Evolutionary conservation across 2,113 vertebrate species (phyloP).

Genomic region (Neolamprologus cancellatus): DNA sequence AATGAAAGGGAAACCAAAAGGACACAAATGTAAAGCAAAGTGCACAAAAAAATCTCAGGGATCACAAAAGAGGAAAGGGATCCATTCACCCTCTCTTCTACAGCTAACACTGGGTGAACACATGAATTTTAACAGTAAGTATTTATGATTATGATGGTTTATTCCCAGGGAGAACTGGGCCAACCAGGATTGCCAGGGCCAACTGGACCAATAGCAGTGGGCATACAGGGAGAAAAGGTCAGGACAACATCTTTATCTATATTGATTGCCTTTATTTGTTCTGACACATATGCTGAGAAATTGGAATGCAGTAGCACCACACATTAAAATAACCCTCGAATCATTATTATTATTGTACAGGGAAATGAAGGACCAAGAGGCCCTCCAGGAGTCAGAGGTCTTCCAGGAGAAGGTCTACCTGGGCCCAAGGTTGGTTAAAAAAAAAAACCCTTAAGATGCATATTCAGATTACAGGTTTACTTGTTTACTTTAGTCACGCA

Average conservation of each 20-base stretch:
- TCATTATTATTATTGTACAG: constrained; percentile 43
- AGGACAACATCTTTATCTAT: not conserved
- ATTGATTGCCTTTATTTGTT: not conserved
- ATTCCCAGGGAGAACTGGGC: constrained; percentile 75
- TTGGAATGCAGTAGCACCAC: not conserved
- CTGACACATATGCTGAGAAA: not conserved
- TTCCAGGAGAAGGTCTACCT: constrained; percentile 77
- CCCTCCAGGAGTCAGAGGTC: constrained; percentile 74
- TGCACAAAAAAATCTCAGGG: not conserved
- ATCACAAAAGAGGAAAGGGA: not conserved
- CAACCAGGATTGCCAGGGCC: constrained; percentile 74
- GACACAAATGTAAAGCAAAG: not conserved
- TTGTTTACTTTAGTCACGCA: not conserved
- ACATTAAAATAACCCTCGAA: not conserved
- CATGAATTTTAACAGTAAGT: not conserved
- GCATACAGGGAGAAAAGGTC: constrained; percentile 85
- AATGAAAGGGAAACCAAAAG: not conserved
- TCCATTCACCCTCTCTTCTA: not conserved
- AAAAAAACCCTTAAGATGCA: not conserved
- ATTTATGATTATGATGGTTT: not conserved
- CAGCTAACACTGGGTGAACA: not conserved
- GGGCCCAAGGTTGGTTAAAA: constrained; percentile 79
- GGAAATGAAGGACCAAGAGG: constrained; percentile 81
- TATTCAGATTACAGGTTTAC: not conserved
- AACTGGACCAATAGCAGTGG: constrained; percentile 72